Evolutionary conservation across 1,140 invertebrate species (phyloP).

Genomic region (Subanguina moxae): DNA sequence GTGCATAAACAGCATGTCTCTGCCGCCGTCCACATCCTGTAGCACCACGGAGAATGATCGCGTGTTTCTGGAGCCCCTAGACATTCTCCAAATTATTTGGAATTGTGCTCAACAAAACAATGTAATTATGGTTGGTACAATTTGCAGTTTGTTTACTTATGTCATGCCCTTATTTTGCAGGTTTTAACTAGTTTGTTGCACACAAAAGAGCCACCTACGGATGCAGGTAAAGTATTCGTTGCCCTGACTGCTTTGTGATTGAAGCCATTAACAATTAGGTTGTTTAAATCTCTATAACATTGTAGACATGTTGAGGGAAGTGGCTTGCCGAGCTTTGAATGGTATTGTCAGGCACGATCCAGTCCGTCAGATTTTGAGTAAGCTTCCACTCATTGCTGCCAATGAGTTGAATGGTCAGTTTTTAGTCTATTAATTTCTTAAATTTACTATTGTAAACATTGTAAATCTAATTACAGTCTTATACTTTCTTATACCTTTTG

Average conservation of each 20-base stretch:
- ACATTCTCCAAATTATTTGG: slow-evolving; percentile 32
- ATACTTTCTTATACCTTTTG: neutral
- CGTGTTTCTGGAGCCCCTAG: slow-evolving; percentile 14
- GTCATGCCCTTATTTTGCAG: slow-evolving; percentile 14
- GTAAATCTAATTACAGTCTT: neutral
- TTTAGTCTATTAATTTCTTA: slow-evolving; percentile 1
- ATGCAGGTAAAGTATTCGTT: no score
- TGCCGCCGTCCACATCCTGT: neutral
- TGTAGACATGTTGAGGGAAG: slow-evolving; percentile 85
- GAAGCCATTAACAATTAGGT: no score
- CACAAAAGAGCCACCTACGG: slow-evolving; percentile 73
- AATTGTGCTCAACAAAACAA: slow-evolving; percentile 42
- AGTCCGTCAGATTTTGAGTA: slow-evolving; percentile 88
- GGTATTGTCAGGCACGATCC: slow-evolving; percentile 84
- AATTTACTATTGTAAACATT: neutral
- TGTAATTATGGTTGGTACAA: slow-evolving; percentile 37
- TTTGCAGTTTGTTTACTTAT: no score
- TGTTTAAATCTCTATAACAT: no score
- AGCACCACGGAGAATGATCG: neutral
- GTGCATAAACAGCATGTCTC: neutral
- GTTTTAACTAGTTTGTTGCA: slow-evolving; percentile 31
- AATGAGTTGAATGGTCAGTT: slow-evolving; percentile 78
- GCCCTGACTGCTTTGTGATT: no score
- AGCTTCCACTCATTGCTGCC: slow-evolving; percentile 86
- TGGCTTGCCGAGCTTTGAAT: slow-evolving; percentile 71